Percentiles rank a stretch among this genome's conserved stretches.
Evolutionary conservation across 1,140 invertebrate species (phyloP).

Genomic region (Drosophila erecta): DNA sequence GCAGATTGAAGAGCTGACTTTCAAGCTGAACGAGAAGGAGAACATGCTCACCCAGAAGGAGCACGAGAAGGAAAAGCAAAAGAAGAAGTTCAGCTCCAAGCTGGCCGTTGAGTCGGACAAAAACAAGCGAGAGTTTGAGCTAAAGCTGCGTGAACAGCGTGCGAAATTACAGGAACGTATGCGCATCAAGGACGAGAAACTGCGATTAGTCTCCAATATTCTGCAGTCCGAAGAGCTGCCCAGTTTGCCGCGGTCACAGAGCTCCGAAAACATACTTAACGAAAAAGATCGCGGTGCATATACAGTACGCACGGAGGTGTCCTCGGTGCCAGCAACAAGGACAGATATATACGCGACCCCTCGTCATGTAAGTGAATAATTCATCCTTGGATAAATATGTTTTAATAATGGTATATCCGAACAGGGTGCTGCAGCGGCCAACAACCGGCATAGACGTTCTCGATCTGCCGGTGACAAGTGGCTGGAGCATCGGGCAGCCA

Average conservation of each 20-base stretch:
- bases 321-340: constrained; percentile 53
- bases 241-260: constrained; percentile 69
- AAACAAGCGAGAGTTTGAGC: constrained; percentile 87
- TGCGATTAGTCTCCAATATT: constrained; percentile 84
- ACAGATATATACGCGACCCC: constrained; percentile 72
- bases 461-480: constrained; percentile 92
- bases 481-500: constrained; percentile 94
- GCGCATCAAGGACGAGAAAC: constrained; percentile 86
- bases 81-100: constrained; percentile 89
- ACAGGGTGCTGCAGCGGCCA: constrained; percentile 88
- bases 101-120: constrained; percentile 90
- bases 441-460: constrained; percentile 91
- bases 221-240: constrained; percentile 80
- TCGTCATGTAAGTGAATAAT: constrained; percentile 55
- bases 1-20: constrained; percentile 70
- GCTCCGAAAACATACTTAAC: constrained; percentile 68
- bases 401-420: neutral
- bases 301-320: constrained; percentile 54
- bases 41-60: constrained; percentile 89
- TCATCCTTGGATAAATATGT: fast-evolving
- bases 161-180: constrained; percentile 87
- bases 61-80: constrained; percentile 90
- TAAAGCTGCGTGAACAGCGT: constrained; percentile 88
- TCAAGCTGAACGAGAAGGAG: constrained; percentile 88
- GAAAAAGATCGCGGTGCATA: constrained; percentile 60